Evolutionary conservation across 2,797 vertebrate species (phyloP).

Genomic region (Pampus argenteus): DNA sequence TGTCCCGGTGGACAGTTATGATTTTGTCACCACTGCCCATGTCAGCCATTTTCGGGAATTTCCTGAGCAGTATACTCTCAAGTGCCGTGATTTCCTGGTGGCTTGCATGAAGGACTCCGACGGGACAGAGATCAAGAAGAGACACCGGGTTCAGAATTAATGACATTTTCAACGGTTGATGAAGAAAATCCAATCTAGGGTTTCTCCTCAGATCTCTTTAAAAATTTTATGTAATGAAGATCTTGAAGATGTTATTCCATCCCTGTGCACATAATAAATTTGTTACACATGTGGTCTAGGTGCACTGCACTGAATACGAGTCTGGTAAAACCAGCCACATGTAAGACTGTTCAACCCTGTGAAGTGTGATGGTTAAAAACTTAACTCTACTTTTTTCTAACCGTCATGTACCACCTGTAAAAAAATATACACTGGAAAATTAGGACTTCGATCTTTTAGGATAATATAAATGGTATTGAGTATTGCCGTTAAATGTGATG

Average conservation of each 20-base stretch:
- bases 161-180: constrained; percentile 32
- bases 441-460: constrained; percentile 41
- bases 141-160: constrained; percentile 52
- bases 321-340: constrained; percentile 14
- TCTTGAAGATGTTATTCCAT: constrained; percentile 1
- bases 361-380: constrained; percentile 14
- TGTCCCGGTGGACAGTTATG: constrained; percentile 85
- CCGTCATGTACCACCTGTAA: constrained; percentile 36
- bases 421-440: constrained; percentile 62
- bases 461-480: constrained; percentile 63
- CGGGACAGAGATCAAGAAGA: constrained; percentile 57
- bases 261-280: constrained; percentile 18
- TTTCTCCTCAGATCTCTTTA: not conserved
- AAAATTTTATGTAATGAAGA: not conserved
- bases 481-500: constrained; percentile 73
- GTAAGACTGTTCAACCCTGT: constrained; percentile 25
- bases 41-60: constrained; percentile 91
- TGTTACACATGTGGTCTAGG: constrained; percentile 7
- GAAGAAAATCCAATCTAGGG: not conserved
- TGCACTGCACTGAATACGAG: not conserved
- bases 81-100: constrained; percentile 88
- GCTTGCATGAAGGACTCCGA: constrained; percentile 82
- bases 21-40: constrained; percentile 90
- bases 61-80: constrained; percentile 87
- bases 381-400: constrained; percentile 31